A percentile compares a stretch with the other conserved stretches of the same genome.
Conservation (phyloP, 2,797 vertebrate species). For the Mormyrops boulengeri region DNA sequence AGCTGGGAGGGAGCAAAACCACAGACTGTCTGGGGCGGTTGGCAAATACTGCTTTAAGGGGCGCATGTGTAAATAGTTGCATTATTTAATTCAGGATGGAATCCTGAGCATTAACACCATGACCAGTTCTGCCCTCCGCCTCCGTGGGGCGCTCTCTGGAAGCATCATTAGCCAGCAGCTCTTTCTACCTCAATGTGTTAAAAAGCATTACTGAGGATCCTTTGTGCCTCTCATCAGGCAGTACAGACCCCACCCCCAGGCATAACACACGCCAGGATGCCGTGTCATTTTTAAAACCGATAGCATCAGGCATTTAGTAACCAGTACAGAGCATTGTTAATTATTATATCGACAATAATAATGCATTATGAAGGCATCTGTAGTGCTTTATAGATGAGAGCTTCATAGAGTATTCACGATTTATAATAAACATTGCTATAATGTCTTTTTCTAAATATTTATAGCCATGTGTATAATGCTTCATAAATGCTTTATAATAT, state of each 20-base stretch:
- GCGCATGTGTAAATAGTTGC: background rate
- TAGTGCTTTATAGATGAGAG: background rate
- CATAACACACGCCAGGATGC: background rate
- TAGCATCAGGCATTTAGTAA: background rate
- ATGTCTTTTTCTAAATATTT: background rate
- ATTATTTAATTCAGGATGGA: background rate
- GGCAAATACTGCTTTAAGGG: background rate
- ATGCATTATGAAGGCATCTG: background rate
- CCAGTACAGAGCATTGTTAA: background rate
- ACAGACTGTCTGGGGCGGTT: background rate
- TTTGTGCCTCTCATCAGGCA: background rate
- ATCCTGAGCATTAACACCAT: background rate
- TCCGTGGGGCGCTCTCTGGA: background rate
- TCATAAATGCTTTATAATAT: background rate
- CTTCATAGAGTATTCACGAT: background rate
- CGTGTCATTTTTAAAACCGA: background rate
- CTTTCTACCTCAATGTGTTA: background rate
- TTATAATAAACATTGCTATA: background rate
- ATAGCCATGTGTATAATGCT: background rate
- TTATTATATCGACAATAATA: too few relatives aligned
- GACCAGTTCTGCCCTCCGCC: background rate
- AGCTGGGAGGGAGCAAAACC: background rate
- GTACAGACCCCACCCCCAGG: background rate
- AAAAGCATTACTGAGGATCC: background rate
- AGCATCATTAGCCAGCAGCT: background rate